These are phyloP conservation scores for Xanthia togata DNA, from an alignment of 2,888 invertebrate genomes.

Conservation along the genomic window DNA sequence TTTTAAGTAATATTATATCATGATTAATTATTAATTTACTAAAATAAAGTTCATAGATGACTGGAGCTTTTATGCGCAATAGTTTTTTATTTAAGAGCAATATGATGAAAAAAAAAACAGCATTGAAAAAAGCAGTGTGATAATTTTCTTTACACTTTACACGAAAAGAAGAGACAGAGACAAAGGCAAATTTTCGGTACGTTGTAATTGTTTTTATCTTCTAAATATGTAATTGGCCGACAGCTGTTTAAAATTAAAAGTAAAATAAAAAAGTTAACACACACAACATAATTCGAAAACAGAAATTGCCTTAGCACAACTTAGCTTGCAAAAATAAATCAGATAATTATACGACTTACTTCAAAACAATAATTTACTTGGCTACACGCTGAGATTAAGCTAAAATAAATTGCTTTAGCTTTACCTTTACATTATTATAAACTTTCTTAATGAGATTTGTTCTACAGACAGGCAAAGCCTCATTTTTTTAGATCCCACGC, in stretches of 20 bases:
- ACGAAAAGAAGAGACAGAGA: no score
- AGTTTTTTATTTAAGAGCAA: no score
- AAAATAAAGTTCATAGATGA: no score
- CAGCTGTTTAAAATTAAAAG: not conserved
- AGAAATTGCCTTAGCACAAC: not conserved
- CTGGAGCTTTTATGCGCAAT: no score
- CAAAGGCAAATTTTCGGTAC: no score
- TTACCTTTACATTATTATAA: conserved; percentile 38
- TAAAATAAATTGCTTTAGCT: conserved; percentile 41
- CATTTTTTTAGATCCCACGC: conserved; percentile 15
- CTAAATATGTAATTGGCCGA: not conserved
- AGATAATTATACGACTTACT: conserved; percentile 22
- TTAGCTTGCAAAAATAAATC: conserved; percentile 23
- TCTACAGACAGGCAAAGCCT: conserved; percentile 10
- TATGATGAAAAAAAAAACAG: no score
- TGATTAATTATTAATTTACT: no score
- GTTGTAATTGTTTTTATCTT: not conserved
- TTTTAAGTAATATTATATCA: no score
- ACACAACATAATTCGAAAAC: conserved; percentile 9
- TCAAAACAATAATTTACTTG: conserved; percentile 37
- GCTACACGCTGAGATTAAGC: conserved; percentile 38
- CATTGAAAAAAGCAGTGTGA: no score
- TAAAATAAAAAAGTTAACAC: not conserved
- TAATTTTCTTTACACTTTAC: no score
- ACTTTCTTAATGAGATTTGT: conserved; percentile 45